phyloP scores from a whole-genome alignment of 2,888 invertebrate species.

The Dione juno region DNA sequence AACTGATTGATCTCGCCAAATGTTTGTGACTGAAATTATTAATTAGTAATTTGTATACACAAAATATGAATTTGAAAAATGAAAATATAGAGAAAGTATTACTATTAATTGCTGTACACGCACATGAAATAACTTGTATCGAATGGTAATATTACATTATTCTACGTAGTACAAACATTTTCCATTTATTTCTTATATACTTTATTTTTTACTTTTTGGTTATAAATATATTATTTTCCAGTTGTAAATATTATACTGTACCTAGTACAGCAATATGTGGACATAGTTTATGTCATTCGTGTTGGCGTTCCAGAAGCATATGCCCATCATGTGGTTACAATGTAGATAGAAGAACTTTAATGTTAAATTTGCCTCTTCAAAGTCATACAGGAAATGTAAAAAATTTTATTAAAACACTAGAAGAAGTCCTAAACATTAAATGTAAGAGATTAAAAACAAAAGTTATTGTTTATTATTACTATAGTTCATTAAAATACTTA shows the following conservation, averaged over 20 bases:
- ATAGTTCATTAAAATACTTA: not conserved
- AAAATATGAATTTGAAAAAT: conserved; percentile 55
- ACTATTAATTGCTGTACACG: conserved; percentile 56
- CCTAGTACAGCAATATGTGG: conserved; percentile 70
- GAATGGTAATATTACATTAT: too few relatives aligned
- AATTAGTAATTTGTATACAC: not conserved
- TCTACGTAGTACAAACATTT: conserved; percentile 42
- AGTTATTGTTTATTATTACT: conserved; percentile 15
- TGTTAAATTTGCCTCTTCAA: conserved; percentile 61
- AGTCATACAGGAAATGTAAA: conserved; percentile 59
- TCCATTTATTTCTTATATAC: conserved; percentile 10
- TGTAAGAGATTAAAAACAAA: conserved; percentile 56
- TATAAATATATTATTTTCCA: conserved; percentile 52
- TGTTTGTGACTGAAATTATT: not conserved
- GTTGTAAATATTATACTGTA: conserved; percentile 67
- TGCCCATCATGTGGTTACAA: conserved; percentile 62
- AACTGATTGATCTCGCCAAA: not conserved
- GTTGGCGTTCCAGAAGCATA: conserved; percentile 62
- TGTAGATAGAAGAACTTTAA: conserved; percentile 58
- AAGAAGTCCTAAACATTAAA: conserved; percentile 64
- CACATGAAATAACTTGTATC: conserved; percentile 66
- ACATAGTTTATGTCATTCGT: conserved; percentile 68
- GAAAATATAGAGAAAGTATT: conserved; percentile 56
- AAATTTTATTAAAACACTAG: conserved; percentile 58
- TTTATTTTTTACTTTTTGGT: conserved; percentile 14